Conservation (phyloP, 2,113 vertebrate genomes). For the Anhinga anhinga region DNA sequence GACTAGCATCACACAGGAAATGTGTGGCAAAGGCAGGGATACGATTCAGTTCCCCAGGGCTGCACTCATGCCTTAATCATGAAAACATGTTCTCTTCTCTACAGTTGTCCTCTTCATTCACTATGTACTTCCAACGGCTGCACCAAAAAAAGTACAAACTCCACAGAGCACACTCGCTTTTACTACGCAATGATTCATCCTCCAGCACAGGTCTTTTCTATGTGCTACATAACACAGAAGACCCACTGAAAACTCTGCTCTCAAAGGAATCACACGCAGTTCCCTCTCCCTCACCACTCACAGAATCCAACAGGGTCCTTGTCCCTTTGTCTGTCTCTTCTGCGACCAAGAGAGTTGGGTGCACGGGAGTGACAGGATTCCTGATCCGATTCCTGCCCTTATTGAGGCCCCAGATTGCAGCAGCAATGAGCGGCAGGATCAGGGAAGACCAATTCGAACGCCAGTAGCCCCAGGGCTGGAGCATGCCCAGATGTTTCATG, state of each 20-base stretch:
- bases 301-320: neutral
- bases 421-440: neutral
- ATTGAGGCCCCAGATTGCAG: neutral
- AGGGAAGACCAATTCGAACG: neutral
- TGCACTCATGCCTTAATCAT: neutral
- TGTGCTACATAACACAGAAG: fast-evolving
- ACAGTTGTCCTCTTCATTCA: neutral
- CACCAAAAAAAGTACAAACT: neutral
- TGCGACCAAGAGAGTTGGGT: neutral
- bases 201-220: neutral
- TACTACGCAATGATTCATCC: neutral
- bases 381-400: neutral
- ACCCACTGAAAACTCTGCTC: neutral
- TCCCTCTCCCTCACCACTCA: neutral
- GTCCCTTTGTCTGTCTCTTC: neutral
- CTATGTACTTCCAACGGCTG: neutral
- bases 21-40: neutral
- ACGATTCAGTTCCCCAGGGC: neutral
- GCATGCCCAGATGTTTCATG: constrained; percentile 33
- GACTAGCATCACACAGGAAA: neutral
- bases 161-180: neutral
- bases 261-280: neutral
- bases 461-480: constrained; percentile 49
- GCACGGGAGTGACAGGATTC: neutral
- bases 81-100: neutral